Base-by-base conservation (phyloP, 2,888 invertebrate species). In the Argynnis bischoffii region DNA sequence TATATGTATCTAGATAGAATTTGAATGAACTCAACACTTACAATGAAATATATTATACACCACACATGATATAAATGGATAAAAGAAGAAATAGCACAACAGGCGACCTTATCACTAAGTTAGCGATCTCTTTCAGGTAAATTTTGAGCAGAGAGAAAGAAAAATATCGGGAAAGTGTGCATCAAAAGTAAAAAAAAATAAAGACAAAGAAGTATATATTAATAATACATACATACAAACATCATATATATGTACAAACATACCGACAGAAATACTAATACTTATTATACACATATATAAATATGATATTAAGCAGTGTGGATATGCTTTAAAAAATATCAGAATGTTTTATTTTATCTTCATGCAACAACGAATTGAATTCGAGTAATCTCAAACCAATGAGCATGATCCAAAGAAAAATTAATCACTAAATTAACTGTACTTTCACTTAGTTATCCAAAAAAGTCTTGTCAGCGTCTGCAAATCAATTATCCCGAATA, bases 401-500 rank as follows among this genome's bases (percentile, higher is more conserved):
- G 59, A 69, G 54, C 63, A 67, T 66, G 55, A 68, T 68, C 61
- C 48, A 56, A 64, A 55, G 61, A 71, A 71, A 59, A 67, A 81
- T 81, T 82, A 82, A 84, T 84, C 84, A 82, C 79, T 74, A 77
- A 81, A 81, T 82, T 82, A 83, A 81, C 79, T 76, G 80, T 81
- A 81, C 81, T 78, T 79, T 79, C 78, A 80, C 78, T 81, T 79
- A 81, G 81, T 81, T 75, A 76, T 76, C 76, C 77, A 81, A 79
- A 84, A 85, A 81, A 81, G 78, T 80, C 81, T 76, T 79, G 83
- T 86, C 84, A 84, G 83, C 82, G 79, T 80, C 79, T 77, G 79
- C 76, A 81, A 81, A 85, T 86, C 81, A 82, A 86, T 86, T 82
- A 83, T 78, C 79, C 78, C 74, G 78, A 77, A 78, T 78, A 76